These are phyloP conservation scores for Benitochromis conjunctus DNA, from an alignment of 2,113 vertebrate species.

Conservation along the genomic window DNA sequence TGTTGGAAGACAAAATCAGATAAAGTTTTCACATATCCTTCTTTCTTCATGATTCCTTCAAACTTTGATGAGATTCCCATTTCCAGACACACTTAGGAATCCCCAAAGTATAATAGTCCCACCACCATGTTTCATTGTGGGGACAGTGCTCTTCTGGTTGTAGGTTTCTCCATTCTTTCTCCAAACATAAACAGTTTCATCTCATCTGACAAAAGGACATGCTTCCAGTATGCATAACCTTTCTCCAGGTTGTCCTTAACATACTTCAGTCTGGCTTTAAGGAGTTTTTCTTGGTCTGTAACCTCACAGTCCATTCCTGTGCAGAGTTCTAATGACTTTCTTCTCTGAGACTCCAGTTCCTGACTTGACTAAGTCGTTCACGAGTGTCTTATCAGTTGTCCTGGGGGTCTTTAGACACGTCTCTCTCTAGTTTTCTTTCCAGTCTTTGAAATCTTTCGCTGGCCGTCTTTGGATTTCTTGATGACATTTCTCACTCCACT, in stretches of 20 bases:
- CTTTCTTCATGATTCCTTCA: neutral
- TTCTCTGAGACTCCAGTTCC: neutral
- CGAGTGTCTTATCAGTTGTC: neutral
- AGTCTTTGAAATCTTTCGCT: neutral
- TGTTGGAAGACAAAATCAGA: neutral
- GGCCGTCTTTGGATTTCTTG: neutral
- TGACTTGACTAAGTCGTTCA: neutral
- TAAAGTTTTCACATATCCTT: neutral
- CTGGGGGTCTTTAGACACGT: neutral
- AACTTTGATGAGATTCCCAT: neutral
- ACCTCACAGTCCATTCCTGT: too few relatives aligned
- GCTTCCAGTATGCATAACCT: neutral
- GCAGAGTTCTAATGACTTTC: neutral
- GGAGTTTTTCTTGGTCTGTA: rapidly evolving
- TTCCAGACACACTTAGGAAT: neutral
- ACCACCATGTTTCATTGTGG: neutral
- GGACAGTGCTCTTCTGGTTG: neutral
- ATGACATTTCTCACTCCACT: neutral
- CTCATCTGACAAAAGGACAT: neutral
- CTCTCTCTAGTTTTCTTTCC: rapidly evolving
- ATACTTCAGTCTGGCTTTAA: neutral
- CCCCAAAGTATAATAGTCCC: neutral
- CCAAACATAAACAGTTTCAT: neutral
- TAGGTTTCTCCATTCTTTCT: neutral
- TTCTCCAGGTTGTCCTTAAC: neutral